A percentile compares a stretch with the other conserved stretches of the same genome.
phyloP scores from a whole-genome alignment of 1,140 invertebrate species.

The Lepidurus packardi region DNA sequence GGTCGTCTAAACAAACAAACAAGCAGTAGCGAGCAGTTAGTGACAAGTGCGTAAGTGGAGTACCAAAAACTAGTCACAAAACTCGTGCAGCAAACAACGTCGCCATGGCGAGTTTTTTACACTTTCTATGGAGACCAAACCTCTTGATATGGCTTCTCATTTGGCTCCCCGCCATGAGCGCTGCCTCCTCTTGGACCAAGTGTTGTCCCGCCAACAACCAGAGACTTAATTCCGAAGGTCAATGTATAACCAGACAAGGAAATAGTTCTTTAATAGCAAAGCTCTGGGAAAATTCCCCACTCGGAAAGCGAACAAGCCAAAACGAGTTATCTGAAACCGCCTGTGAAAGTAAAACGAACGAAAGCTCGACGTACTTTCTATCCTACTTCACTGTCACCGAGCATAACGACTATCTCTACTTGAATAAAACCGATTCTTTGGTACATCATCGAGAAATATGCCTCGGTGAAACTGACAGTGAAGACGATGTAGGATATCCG shows the following conservation, averaged over 20 bases:
- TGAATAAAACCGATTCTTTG: background rate
- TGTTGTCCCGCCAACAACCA: background rate
- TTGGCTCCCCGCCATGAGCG: background rate
- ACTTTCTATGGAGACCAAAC: background rate
- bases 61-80: no score
- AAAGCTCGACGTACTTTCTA: background rate
- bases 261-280: background rate
- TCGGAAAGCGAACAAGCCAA: background rate
- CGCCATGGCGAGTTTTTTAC: no score
- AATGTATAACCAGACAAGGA: background rate
- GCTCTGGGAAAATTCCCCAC: background rate
- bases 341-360: background rate
- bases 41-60: no score
- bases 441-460: background rate
- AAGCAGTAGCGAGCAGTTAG: no score
- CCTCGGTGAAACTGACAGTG: background rate
- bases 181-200: background rate
- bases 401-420: background rate
- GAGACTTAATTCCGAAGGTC: background rate
- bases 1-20: no score
- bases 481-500: background rate
- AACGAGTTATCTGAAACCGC: background rate
- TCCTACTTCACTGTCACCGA: background rate
- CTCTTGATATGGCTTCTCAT: background rate
- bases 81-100: no score